Evolutionary conservation across 2,797 vertebrate species (phyloP), one percentile per base, ranked within the genome.

Genomic region (Loriculus beryllinus): DNA sequence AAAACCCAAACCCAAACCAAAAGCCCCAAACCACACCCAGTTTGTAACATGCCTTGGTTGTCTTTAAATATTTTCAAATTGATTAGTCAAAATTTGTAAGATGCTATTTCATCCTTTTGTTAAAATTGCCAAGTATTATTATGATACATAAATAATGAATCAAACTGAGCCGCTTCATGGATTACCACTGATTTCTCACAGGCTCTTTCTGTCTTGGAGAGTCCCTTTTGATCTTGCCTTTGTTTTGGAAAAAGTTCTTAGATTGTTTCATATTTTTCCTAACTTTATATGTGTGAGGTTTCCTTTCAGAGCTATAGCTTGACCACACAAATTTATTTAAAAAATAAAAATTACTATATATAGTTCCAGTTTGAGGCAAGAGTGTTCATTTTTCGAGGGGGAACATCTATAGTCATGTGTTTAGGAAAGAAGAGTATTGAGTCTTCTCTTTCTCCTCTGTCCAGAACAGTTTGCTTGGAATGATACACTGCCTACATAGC

Each of bases 391-490:
- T 89, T 86, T 70, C 40, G 60, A 47, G 59, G 78, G 80, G 76
- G 93, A 84, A 84, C 39, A 29, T 63, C 67, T 88, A 52, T 63
- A 67, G 75, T 7, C 83, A 15, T 35, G 19, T 45, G 90, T 90
- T 87, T 74, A 88, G 60, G 59, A 33, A 77, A 49, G 23, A 86
- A 81, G 35, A 48, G 12, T 51, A 20, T 77, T 22, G 54, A 40
- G 26, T 39, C 33, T 48, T 65, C 39, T 84, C 48, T 85, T 95
- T 96, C 70, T 88, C n/a, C 26, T 82, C 62, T 83, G 52, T 84
- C 75, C 71, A 49, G 71, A 48, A 20, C 43, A 40, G 68, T 86
- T 96, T 95, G 82, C 74, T 91, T 81, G 48, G 56, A 43, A 90
- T 78, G 59, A 80, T 74, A 39, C n/a, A 37, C 16, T 83, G 47